Evolutionary conservation across 2,797 vertebrate genomes (phyloP).

Genomic region (Sparus aurata): DNA sequence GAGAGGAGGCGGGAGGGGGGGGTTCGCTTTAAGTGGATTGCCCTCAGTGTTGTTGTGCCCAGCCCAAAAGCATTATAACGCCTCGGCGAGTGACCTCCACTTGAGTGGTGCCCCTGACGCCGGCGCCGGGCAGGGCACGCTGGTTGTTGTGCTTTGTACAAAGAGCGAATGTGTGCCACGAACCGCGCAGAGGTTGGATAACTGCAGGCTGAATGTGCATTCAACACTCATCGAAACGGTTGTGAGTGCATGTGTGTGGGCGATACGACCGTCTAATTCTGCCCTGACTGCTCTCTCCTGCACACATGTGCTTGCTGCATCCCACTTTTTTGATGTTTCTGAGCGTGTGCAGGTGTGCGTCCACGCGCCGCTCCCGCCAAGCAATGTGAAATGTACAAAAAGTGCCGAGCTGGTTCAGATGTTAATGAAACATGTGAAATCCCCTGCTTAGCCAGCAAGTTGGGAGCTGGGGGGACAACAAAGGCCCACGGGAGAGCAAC

Average conservation of each 20-base stretch:
- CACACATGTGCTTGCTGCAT: slow-evolving; percentile 14
- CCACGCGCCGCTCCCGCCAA: slow-evolving; percentile 14
- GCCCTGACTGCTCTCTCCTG: slow-evolving; percentile 22
- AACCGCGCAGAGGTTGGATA: slow-evolving; percentile 51
- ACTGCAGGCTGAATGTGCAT: slow-evolving; percentile 59
- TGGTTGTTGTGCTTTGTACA: slow-evolving; percentile 60
- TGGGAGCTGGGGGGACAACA: slow-evolving; percentile 82
- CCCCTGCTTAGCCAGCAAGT: slow-evolving; percentile 90
- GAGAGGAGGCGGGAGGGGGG: slow-evolving; percentile 41
- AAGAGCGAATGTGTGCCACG: slow-evolving; percentile 59
- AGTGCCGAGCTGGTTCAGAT: slow-evolving; percentile 85
- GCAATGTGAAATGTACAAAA: slow-evolving; percentile 66
- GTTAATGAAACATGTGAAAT: slow-evolving; percentile 89
- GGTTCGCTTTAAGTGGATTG: slow-evolving; percentile 85
- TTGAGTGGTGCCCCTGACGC: slow-evolving; percentile 72
- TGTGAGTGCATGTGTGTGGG: neutral
- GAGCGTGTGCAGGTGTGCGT: neutral
- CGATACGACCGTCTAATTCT: slow-evolving; percentile 37
- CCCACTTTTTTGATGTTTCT: slow-evolving; percentile 21
- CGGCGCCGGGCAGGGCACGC: slow-evolving; percentile 51
- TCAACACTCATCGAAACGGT: slow-evolving; percentile 28
- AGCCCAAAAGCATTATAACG: slow-evolving; percentile 77
- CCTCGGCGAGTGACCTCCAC: slow-evolving; percentile 76
- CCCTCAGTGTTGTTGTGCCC: slow-evolving; percentile 74
- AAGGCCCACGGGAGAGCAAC: slow-evolving; percentile 85